phyloP scores from a whole-genome alignment of 2,797 vertebrate genomes.

The Nannoperca obscura region DNA sequence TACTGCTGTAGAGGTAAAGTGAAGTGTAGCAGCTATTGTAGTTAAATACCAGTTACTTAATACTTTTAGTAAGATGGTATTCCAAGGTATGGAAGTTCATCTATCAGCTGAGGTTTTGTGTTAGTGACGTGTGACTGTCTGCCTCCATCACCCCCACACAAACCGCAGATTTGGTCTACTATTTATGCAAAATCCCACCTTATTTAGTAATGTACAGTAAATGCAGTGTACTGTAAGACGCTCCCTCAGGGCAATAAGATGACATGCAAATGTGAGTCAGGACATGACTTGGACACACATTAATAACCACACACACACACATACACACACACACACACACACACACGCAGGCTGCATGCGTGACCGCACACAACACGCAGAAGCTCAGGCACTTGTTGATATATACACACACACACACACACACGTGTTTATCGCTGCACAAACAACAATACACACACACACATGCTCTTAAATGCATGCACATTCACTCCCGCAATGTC shows the following conservation, averaged over 20 bases:
- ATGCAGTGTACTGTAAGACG: conserved; percentile 43
- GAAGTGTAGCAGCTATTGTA: too few relatives aligned
- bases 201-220: conserved; percentile 63
- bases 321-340: conserved; percentile 21
- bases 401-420: background rate
- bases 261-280: conserved; percentile 57
- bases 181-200: conserved; percentile 54
- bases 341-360: conserved; percentile 3
- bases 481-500: conserved; percentile 42
- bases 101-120: conserved; percentile 22
- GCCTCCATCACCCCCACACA: background rate
- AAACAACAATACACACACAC: background rate
- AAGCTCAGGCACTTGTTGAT: conserved; percentile 58
- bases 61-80: conserved; percentile 5
- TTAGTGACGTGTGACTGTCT: conserved; percentile 22
- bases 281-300: conserved; percentile 35
- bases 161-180: conserved; percentile 16
- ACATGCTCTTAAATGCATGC: background rate
- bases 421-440: background rate
- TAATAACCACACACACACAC: conserved; percentile 17
- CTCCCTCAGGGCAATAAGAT: conserved; percentile 41
- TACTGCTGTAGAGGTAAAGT: too few relatives aligned
- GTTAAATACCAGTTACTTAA: too few relatives aligned
- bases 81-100: background rate
- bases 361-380: conserved; percentile 20